Percentiles rank a stretch among this genome's conserved stretches.
These are phyloP conservation scores for Erebia ligea DNA, from an alignment of 2,888 invertebrate genomes.

Conservation along the genomic window DNA sequence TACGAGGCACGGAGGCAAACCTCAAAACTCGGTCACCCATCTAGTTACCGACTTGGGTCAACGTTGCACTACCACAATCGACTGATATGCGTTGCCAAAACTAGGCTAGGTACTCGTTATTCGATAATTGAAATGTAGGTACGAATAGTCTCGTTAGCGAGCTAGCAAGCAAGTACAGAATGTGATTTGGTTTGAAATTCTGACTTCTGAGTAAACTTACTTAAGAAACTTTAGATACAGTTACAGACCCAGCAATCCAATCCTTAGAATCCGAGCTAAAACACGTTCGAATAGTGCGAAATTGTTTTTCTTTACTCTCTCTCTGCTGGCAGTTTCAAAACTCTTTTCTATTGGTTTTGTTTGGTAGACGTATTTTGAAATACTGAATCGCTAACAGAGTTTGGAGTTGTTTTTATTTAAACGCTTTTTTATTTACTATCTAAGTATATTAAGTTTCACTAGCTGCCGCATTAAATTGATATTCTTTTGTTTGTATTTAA, in stretches of 20 bases:
- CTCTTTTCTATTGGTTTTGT: conserved; percentile 21
- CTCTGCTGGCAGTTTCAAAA: conserved; percentile 4
- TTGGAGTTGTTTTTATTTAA: conserved; percentile 7
- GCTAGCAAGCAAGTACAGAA: not conserved
- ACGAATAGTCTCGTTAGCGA: not conserved
- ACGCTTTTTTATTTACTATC: not conserved
- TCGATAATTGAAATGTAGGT: not conserved
- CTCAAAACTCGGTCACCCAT: no score
- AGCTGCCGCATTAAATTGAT: not conserved
- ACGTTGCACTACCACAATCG: no score
- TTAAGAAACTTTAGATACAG: conserved; percentile 19
- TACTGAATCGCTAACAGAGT: conserved; percentile 11
- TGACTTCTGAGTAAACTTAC: conserved; percentile 9
- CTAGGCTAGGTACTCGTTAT: not conserved
- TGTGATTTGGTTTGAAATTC: conserved; percentile 2
- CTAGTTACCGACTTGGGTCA: no score
- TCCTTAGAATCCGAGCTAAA: conserved; percentile 19
- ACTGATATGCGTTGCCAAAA: not conserved
- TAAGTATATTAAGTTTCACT: not conserved
- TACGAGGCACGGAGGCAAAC: no score
- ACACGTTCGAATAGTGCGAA: conserved; percentile 22
- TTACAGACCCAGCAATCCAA: conserved; percentile 17
- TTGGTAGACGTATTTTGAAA: conserved; percentile 13
- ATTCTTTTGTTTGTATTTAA: not conserved
- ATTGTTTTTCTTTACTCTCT: conserved; percentile 20